These are phyloP conservation scores for Tenodera sinensis DNA, from an alignment of 2,888 invertebrate genomes.

Conservation along the genomic window DNA sequence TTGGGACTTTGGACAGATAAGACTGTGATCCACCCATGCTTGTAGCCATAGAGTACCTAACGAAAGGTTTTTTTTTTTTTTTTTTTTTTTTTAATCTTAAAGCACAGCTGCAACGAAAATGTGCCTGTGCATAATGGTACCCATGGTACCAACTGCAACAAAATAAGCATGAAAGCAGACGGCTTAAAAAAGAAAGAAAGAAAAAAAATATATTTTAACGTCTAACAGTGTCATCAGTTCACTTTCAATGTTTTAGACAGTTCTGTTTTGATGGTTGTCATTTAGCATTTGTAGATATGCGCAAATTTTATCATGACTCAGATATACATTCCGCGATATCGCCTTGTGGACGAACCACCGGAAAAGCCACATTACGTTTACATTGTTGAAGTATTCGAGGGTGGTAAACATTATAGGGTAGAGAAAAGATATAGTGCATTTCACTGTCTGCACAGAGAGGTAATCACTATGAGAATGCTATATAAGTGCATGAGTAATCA, in stretches of 20 bases:
- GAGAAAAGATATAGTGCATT: conserved; percentile 57
- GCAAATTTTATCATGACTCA: conserved; percentile 42
- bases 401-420: conserved; percentile 43
- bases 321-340: conserved; percentile 45
- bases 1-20: too few species aligned
- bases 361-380: conserved; percentile 50
- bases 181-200: background rate
- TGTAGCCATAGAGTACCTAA: too few species aligned
- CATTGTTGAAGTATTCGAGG: conserved; percentile 45
- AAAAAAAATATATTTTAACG: background rate
- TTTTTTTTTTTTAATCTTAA: too few species aligned
- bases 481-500: background rate
- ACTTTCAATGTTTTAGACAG: background rate
- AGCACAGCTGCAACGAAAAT: too few species aligned
- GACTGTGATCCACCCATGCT: too few species aligned
- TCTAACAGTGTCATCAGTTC: background rate
- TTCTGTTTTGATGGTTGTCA: background rate
- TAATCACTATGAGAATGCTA: conserved; percentile 36
- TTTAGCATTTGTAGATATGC: background rate
- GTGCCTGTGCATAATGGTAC: too few species aligned
- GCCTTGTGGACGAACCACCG: conserved; percentile 44
- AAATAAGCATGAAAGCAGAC: too few species aligned
- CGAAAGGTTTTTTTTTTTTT: too few species aligned
- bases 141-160: too few species aligned
- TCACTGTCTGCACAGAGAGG: conserved; percentile 54